Base-by-base conservation (phyloP, 1,140 invertebrate genomes). In the Drosophila repleta region DNA sequence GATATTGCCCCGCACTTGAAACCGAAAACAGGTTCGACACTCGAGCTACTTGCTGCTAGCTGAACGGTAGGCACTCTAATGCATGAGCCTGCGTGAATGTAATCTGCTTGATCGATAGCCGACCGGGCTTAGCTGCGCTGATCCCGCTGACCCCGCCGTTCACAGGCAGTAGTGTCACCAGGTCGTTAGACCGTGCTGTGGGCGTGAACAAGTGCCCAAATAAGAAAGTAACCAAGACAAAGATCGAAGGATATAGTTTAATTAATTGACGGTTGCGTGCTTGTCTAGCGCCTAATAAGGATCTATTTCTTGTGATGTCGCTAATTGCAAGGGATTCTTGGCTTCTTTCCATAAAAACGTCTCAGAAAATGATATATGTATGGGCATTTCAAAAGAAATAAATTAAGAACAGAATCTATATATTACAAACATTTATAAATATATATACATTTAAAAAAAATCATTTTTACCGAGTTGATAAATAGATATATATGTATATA, bases 121-220 rank as follows among this genome's bases (percentile, higher is more conserved):
- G 39, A 53, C 35, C 48, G 0, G 51, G 46, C 45, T 52, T 43
- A 39, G 37, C 43, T 45, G 35, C 35, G 45, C 32, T 11, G 32
- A 35, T 35, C 32, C 10, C 5, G 32, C 32, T 11, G 32, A 11
- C 32, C 32, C 32, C 32, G 32, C 32, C 8, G 39, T 29, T 72
- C 43, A 69, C 52, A 18, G 57, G 68, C 81, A 62, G 76, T 77
- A 70, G 73, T 84, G 74, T 84, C 81, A 84, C 78, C 81, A 81
- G 69, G 65, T 71, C 65, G 70, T 81, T 76, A 80, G 68, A 17
- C 56, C 72, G 74, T 74, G 55, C 32, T 74, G 67, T 57, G 32
- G 46, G 32, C 20, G 45, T 66, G 43, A 32, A 39, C 43, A 32
- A 55, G 48, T 63, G 48, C 49, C 11, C 17, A 29, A 52, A 48